These are phyloP conservation scores for Phrynosoma platyrhinos DNA, from an alignment of 2,113 vertebrate genomes.

Conservation along the genomic window DNA sequence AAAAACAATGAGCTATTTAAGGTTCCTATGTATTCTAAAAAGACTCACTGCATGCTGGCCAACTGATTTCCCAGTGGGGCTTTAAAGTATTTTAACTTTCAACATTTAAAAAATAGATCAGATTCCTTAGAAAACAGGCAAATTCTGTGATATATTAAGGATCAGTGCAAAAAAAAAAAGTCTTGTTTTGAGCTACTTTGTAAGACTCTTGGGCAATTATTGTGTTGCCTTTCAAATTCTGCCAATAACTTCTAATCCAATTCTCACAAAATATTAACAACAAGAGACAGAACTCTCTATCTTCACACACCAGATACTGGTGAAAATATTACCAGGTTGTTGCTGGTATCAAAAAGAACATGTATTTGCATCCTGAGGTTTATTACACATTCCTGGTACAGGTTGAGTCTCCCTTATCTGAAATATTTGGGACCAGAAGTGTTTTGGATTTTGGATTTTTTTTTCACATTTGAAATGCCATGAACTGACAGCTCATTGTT, in stretches of 20 bases:
- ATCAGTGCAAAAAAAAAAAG: neutral
- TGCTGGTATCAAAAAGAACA: neutral
- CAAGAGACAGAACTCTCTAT: neutral
- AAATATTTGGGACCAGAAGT: no score
- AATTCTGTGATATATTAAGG: no score
- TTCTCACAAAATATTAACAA: neutral
- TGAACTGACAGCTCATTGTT: no score
- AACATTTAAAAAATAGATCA: slow-evolving; percentile 56
- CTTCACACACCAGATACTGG: neutral
- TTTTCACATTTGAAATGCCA: no score
- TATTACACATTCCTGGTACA: neutral
- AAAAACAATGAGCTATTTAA: slow-evolving; percentile 48
- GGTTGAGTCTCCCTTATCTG: no score
- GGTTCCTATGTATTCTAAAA: slow-evolving; percentile 29
- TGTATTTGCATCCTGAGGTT: neutral
- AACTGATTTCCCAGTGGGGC: slow-evolving; percentile 39
- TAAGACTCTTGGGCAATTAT: neutral
- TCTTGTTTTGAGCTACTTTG: neutral
- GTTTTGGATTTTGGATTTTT: no score
- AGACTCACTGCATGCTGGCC: slow-evolving; percentile 47
- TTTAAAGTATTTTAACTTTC: slow-evolving; percentile 55
- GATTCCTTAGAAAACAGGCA: slow-evolving; percentile 60
- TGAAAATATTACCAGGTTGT: neutral
- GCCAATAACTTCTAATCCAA: neutral
- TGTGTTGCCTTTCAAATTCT: neutral